Conservation (phyloP, 2,797 vertebrate genomes). For the Lepus oiostolus region DNA sequence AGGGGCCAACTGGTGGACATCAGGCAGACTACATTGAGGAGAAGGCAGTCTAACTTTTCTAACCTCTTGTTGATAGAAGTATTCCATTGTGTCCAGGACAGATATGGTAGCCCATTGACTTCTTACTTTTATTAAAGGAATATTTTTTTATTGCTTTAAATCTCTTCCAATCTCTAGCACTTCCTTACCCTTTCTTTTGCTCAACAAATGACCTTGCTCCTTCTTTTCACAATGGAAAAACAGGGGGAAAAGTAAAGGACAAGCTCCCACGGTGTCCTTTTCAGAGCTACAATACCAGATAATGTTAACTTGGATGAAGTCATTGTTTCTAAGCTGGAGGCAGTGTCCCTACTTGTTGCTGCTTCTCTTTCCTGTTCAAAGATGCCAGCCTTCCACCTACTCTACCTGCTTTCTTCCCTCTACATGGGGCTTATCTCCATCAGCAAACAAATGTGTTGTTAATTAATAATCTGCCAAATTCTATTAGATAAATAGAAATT, state of each 20-base stretch:
- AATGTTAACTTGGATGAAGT: not conserved
- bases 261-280: not conserved
- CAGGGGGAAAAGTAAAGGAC: not conserved
- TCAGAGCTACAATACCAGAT: fast-evolving
- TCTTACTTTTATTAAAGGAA: not conserved
- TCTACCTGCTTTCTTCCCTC: not conserved
- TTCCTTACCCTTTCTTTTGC: not conserved
- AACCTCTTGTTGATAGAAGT: not conserved
- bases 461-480: not conserved
- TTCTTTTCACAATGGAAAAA: conserved; percentile 1
- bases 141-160: not conserved
- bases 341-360: fast-evolving
- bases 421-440: not conserved
- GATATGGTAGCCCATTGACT: not conserved
- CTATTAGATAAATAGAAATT: not conserved
- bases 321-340: not conserved
- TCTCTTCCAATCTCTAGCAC: not conserved
- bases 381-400: not conserved
- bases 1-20: not conserved
- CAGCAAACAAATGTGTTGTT: not conserved
- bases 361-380: not conserved
- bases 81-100: not conserved
- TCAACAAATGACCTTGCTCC: not conserved
- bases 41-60: not conserved
- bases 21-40: not conserved